Evolutionary conservation across 2,113 vertebrate species (phyloP).

Genomic region (Vulpes lagopus): DNA sequence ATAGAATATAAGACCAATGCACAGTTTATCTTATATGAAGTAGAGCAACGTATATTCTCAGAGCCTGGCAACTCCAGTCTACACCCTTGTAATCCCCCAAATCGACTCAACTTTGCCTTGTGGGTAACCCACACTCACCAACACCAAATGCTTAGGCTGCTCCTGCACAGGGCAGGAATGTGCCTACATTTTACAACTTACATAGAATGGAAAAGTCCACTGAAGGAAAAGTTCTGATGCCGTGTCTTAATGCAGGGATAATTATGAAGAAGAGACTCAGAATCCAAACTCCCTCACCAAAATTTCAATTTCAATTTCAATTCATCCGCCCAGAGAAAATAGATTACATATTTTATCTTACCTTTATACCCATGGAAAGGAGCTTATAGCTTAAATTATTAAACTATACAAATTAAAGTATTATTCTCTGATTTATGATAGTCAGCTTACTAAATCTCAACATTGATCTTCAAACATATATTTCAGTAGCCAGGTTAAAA

Average conservation of each 20-base stretch:
- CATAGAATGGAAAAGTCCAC: constrained; percentile 22
- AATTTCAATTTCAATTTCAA: constrained; percentile 28
- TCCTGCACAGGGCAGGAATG: background rate
- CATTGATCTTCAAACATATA: constrained; percentile 1
- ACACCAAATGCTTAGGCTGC: background rate
- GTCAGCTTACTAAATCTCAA: constrained; percentile 26
- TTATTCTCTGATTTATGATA: background rate
- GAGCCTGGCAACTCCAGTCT: background rate
- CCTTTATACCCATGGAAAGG: background rate
- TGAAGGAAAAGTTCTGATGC: background rate
- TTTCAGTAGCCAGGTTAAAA: constrained; percentile 11
- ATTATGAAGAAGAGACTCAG: background rate
- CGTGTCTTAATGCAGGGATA: background rate
- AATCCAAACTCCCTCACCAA: constrained; percentile 22
- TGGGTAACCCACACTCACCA: background rate
- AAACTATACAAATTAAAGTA: constrained; percentile 9
- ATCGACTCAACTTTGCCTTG: background rate
- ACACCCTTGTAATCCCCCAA: background rate
- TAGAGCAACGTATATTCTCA: background rate
- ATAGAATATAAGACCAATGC: background rate
- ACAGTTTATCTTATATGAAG: background rate
- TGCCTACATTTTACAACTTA: background rate
- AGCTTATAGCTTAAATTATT: background rate
- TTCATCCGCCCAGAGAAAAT: constrained; percentile 7
- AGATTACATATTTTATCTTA: constrained; percentile 31